Conservation (phyloP, 2,797 vertebrate species). For the Zalophus californianus region DNA sequence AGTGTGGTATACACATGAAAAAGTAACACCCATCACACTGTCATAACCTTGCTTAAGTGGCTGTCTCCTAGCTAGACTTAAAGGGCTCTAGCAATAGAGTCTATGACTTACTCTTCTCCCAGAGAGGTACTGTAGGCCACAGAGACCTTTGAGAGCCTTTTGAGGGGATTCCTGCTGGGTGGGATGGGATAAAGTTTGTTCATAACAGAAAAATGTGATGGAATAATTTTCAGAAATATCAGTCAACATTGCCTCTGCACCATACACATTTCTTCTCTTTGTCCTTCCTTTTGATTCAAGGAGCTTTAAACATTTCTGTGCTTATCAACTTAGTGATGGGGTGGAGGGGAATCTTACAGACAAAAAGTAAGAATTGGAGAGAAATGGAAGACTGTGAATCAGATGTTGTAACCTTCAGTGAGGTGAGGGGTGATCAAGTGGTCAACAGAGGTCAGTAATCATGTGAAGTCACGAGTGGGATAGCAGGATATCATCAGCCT, state of each 20-base stretch:
- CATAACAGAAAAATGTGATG: background rate
- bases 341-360: background rate
- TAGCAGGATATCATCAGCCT: background rate
- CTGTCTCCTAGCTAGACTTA: background rate
- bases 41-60: background rate
- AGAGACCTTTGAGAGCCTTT: background rate
- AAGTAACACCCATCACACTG: background rate
- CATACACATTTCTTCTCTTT: background rate
- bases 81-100: background rate
- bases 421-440: background rate
- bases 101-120: background rate
- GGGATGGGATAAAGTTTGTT: background rate
- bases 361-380: background rate
- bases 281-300: background rate
- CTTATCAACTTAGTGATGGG: background rate
- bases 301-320: background rate
- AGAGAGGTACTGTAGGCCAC: background rate
- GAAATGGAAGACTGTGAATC: background rate
- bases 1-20: background rate
- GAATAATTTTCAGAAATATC: background rate
- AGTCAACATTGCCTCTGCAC: background rate
- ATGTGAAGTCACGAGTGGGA: background rate
- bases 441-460: background rate
- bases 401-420: background rate
- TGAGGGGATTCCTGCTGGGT: background rate